Base-by-base conservation (phyloP, 2,113 vertebrate genomes). In the Alexandromys fortis region DNA sequence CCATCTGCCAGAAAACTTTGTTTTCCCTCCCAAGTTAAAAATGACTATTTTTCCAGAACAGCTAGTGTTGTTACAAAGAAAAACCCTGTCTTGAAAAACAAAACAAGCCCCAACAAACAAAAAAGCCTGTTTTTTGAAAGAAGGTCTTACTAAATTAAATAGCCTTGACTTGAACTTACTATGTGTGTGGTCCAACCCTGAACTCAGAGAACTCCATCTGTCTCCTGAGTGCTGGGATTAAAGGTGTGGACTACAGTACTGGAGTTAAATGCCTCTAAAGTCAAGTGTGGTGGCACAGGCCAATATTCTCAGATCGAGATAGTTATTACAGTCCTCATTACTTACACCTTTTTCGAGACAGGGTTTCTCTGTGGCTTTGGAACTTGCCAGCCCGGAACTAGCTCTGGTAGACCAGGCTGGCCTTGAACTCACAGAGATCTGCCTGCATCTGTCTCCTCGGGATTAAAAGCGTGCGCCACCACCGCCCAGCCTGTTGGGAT, bases 11-110 rank as follows among this genome's bases (percentile, higher is more conserved):
- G 14, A 17, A n/a, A 92, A 89, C 52, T 68, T 38, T 70, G 82
- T 79, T 82, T 92, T 88, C 72, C 87, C 88, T 91, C 30, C n/a
- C 67, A 86, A 76, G 42, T 47, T 76, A 45, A 76, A 76, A 76
- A 76, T 45, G 38, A 22, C 10, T 12, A 45, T 47, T 28, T 76
- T 76, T 55, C 52, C 52, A 55, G 52, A 55, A 55, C 52, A 55
- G 52, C 52, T 55, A 55, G 52, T 14, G 52, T 55, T 55, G 52
- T 55, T 55, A 55, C 52, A 55, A 14, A 55, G 52, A 55, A 3
- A 55, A 55, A 16, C 52, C 52, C 52, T 55, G 14, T 16, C 52
- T 55, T 55, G 52, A 55, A 55, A 55, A 55, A 52, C 52, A 55
- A 55, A 55, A 52, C 52, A 52, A 52, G 4, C 14, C 52, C 52